These are phyloP conservation scores for Spea bombifrons DNA, from an alignment of 2,113 vertebrate genomes.

Conservation along the genomic window DNA sequence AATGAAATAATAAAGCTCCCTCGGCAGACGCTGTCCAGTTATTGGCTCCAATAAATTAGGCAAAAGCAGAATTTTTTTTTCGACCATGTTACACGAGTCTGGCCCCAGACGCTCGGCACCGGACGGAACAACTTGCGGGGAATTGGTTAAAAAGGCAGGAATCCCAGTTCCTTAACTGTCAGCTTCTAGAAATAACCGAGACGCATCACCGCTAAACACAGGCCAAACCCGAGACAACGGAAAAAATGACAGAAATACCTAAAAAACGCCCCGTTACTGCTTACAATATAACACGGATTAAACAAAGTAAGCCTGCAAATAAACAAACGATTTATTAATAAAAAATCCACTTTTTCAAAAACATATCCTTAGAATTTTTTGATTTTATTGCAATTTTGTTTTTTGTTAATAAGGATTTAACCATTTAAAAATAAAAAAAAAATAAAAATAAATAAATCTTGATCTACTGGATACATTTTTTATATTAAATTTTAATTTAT, in stretches of 20 bases:
- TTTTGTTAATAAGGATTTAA: too few species aligned
- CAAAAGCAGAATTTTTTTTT: background rate
- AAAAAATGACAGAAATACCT: background rate
- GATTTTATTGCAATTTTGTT: background rate
- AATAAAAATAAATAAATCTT: too few species aligned
- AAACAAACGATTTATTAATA: too few species aligned
- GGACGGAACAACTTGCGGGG: constrained; percentile 12
- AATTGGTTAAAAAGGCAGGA: constrained; percentile 1
- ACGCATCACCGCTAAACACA: background rate
- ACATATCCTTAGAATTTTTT: background rate
- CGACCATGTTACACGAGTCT: constrained; percentile 3
- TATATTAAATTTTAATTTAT: too few species aligned
- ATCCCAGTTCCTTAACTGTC: constrained; percentile 6
- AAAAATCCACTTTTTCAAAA: background rate
- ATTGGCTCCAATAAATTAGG: background rate
- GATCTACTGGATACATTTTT: too few species aligned
- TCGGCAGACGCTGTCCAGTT: too few species aligned
- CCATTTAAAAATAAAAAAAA: too few species aligned
- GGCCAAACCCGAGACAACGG: background rate
- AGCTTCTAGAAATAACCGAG: constrained; percentile 2
- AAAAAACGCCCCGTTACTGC: background rate
- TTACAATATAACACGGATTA: background rate
- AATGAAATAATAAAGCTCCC: too few species aligned
- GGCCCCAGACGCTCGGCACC: constrained; percentile 6
- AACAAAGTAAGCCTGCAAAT: background rate